Conservation (phyloP, 30 jellyfish, hydroid and myxozoan genomes). For the Rhopilema esculentum region DNA sequence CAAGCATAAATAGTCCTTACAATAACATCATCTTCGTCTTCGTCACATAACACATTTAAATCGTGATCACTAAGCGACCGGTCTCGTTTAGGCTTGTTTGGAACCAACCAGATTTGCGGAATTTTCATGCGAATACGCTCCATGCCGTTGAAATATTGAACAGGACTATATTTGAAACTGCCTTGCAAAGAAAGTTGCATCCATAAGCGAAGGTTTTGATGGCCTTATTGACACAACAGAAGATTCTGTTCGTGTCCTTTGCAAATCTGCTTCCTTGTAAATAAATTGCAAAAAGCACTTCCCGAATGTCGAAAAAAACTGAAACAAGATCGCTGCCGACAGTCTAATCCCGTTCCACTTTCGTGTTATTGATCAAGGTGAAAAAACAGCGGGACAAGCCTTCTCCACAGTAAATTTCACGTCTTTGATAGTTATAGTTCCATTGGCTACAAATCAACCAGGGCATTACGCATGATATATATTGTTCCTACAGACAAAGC, state of each 20-base stretch:
- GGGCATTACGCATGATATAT: background rate
- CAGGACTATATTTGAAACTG: background rate
- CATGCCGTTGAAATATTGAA: background rate
- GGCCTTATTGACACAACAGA: no score
- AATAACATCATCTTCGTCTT: conserved; percentile 42
- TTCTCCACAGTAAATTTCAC: background rate
- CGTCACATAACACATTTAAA: background rate
- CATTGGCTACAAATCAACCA: background rate
- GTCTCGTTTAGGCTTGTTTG: conserved; percentile 26
- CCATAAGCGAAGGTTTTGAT: no score
- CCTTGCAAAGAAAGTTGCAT: background rate
- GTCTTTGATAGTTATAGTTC: background rate
- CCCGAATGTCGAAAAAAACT: conserved; percentile 1
- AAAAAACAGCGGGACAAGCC: background rate
- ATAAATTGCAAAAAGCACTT: conserved; percentile 1
- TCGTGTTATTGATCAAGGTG: background rate
- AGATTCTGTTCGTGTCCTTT: no score
- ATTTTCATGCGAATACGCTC: conserved; percentile 38
- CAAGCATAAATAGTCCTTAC: background rate
- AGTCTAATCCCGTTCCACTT: background rate
- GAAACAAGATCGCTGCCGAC: background rate
- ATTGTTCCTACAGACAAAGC: background rate
- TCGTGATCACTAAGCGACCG: conserved; percentile 57
- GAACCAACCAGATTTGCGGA: conserved; percentile 29
- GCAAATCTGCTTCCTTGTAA: background rate